Conservation (phyloP, 2,797 vertebrate genomes). For the Denticeps clupeoides region DNA sequence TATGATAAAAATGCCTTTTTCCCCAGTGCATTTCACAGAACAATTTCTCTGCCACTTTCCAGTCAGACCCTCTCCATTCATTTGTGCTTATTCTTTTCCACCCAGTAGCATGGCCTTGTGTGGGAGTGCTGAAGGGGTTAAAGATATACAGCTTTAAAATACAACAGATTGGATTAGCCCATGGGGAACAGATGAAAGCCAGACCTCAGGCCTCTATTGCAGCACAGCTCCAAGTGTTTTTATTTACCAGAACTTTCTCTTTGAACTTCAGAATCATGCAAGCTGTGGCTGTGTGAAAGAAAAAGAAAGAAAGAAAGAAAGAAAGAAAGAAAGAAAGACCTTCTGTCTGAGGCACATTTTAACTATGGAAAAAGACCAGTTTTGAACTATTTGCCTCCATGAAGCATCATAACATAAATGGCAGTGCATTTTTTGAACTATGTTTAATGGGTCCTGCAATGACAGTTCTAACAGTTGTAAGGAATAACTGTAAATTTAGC, state of each 20-base stretch:
- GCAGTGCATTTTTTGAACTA: no score
- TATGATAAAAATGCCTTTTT: no score
- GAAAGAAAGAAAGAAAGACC: neutral
- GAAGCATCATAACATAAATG: no score
- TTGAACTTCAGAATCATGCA: conserved; percentile 20
- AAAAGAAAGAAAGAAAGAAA: neutral
- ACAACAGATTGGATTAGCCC: conserved; percentile 27
- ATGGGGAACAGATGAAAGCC: conserved; percentile 28
- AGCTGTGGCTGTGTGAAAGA: neutral
- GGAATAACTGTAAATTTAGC: no score
- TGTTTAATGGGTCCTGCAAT: no score
- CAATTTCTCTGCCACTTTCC: no score
- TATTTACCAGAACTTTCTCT: conserved; percentile 26
- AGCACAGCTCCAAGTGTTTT: conserved; percentile 7
- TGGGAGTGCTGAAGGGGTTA: conserved; percentile 20
- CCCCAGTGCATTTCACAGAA: no score
- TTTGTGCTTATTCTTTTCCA: neutral
- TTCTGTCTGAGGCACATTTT: no score
- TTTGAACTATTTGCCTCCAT: no score
- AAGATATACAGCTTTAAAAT: conserved; percentile 16
- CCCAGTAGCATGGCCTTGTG: neutral
- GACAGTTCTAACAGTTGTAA: no score
- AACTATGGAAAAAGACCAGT: no score
- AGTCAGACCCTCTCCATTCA: no score
- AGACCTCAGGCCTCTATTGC: neutral